These are phyloP conservation scores for Cyanocitta stelleri DNA, from an alignment of 2,113 vertebrate genomes.

Conservation along the genomic window DNA sequence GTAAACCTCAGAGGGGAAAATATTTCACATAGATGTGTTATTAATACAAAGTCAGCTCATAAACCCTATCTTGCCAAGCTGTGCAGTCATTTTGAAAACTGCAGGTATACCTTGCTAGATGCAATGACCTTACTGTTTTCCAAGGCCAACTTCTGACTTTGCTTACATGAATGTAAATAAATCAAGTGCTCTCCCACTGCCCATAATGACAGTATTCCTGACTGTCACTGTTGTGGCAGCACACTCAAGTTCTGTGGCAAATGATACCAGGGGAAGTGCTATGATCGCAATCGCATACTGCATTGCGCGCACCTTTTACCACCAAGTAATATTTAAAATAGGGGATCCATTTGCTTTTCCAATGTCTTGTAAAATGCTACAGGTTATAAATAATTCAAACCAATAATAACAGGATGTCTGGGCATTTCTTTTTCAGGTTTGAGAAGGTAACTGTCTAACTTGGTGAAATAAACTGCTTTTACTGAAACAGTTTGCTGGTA, in stretches of 20 bases:
- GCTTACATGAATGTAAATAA: slow-evolving; percentile 20
- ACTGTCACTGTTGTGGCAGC: slow-evolving; percentile 10
- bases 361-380: slow-evolving; percentile 24
- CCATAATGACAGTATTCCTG: slow-evolving; percentile 16
- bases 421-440: neutral
- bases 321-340: slow-evolving; percentile 31
- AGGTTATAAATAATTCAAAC: slow-evolving; percentile 43
- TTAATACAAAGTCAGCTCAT: slow-evolving; percentile 1
- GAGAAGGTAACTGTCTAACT: neutral
- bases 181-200: slow-evolving; percentile 26
- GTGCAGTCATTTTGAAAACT: neutral
- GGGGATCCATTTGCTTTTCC: neutral
- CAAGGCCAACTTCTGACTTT: slow-evolving; percentile 16
- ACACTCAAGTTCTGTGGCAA: neutral
- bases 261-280: neutral
- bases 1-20: neutral
- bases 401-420: slow-evolving; percentile 1
- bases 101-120: neutral
- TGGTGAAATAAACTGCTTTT: neutral
- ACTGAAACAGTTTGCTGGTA: neutral
- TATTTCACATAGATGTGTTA: neutral
- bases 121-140: neutral
- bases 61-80: neutral
- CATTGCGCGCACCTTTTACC: neutral
- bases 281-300: neutral